These are phyloP conservation scores for Neosilurus mollespiculum DNA, from an alignment of 2,797 vertebrate genomes.

Conservation along the genomic window DNA sequence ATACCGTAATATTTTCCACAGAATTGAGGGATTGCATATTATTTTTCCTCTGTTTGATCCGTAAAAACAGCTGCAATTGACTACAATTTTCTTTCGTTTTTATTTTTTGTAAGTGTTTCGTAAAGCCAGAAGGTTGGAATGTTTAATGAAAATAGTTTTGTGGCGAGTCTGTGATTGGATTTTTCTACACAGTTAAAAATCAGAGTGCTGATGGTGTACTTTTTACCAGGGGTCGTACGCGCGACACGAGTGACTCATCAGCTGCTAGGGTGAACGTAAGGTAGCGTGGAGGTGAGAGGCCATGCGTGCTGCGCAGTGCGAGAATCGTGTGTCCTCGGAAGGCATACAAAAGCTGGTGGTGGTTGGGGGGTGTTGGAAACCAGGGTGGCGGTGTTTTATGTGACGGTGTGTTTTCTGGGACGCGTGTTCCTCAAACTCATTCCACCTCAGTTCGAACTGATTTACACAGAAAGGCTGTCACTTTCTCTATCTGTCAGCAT, in stretches of 20 bases:
- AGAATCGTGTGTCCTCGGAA: constrained; percentile 5
- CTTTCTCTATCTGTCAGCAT: constrained; percentile 34
- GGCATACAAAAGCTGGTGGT: not conserved
- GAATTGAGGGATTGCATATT: too few relatives aligned
- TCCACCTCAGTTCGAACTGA: constrained; percentile 41
- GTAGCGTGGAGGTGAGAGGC: not conserved
- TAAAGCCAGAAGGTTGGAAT: too few relatives aligned
- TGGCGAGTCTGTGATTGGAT: too few relatives aligned
- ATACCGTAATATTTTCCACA: too few relatives aligned
- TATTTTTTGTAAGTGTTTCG: too few relatives aligned
- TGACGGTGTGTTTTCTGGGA: constrained; percentile 48
- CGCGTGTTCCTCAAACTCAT: constrained; percentile 32
- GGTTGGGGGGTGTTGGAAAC: constrained; percentile 37
- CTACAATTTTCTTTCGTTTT: too few relatives aligned
- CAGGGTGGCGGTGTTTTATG: constrained; percentile 43
- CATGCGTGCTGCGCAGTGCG: not conserved
- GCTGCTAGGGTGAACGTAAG: not conserved
- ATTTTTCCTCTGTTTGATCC: too few relatives aligned
- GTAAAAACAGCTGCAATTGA: too few relatives aligned
- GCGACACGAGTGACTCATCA: not conserved
- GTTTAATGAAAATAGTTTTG: too few relatives aligned
- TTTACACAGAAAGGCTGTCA: constrained; percentile 47
- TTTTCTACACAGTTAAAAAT: too few relatives aligned
- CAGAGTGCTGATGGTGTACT: too few relatives aligned
- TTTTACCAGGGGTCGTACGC: too few relatives aligned